These are phyloP conservation scores for Sphenodon punctatus DNA, from an alignment of 2,797 vertebrate species.

Conservation along the genomic window DNA sequence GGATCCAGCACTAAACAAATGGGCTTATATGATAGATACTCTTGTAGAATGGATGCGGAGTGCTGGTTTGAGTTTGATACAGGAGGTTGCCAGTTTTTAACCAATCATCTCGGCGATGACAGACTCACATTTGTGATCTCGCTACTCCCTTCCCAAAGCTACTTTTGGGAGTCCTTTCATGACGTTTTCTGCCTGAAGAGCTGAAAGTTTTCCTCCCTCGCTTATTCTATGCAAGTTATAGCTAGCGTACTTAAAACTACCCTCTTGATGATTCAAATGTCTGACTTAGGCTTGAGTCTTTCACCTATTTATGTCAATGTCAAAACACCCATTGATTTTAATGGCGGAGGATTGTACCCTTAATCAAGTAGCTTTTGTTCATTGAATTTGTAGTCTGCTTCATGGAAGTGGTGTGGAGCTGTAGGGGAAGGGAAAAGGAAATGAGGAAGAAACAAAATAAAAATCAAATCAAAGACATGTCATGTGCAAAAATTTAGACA, in stretches of 20 bases:
- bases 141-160: slow-evolving; percentile 18
- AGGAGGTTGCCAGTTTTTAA: neutral
- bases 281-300: too few relatives aligned
- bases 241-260: too few relatives aligned
- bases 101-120: slow-evolving; percentile 11
- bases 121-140: neutral
- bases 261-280: slow-evolving; percentile 34
- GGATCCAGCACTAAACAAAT: neutral
- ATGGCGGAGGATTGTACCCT: too few relatives aligned
- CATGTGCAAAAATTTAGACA: too few relatives aligned
- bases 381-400: neutral
- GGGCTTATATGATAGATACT: neutral
- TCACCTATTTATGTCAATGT: too few relatives aligned
- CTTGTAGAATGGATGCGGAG: neutral
- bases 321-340: too few relatives aligned
- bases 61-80: slow-evolving; percentile 10
- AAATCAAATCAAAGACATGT: neutral
- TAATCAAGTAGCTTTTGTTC: too few relatives aligned
- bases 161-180: neutral
- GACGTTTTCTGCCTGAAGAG: fast-evolving
- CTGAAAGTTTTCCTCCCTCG: slow-evolving; percentile 15
- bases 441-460: neutral
- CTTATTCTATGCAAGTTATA: slow-evolving; percentile 22
- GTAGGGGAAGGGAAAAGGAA: neutral
- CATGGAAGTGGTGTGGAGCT: neutral